Base-by-base conservation (phyloP, 1,140 invertebrate genomes). In the Orussus abietinus region DNA sequence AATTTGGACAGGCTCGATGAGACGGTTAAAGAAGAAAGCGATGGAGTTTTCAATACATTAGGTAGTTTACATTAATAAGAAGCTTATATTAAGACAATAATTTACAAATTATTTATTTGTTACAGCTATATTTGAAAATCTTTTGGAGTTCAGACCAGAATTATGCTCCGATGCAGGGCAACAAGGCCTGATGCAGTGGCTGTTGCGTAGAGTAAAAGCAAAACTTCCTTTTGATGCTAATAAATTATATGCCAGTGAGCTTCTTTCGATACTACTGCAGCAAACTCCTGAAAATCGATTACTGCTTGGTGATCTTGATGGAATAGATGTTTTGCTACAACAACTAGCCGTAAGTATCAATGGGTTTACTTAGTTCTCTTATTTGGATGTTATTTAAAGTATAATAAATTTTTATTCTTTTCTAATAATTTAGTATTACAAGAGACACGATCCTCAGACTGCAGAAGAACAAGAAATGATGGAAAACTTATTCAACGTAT, bases 381-480 rank as follows among this genome's bases (percentile, higher is more conserved):
- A 32, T 38, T 45, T 31, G 19, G 28, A 11, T 36, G 28, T 39
- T 30, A 37, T 31, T 33, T 26, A 19, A 35, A 42, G 36, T 40
- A 39, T 38, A 9, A 14, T 32, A 20, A 20, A 15, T 42, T 40
- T 45, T 42, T 46, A 34, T 42, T 53, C 48, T 44, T 62, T 75
- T 15, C 58, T n/a, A n/a, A n/a, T n/a, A n/a, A n/a, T n/a, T n/a
- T n/a, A 90, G 88, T 86, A 83, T 54, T 99, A 96, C 72, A 98
- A 99, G 69, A 75, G 91, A 31, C 91, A 97, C 62, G 93, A 98
- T 76, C 96, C 96, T 1, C 77, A 74, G 32, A 84, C 82, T 38
- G 81, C 81, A 6, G 95, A 99, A 70, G 96, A 99, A 69, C 83
- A 91, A 58, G 97, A 99, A 74, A 88, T 94, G 61, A 98, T 99